A percentile compares a stretch with the other conserved stretches of the same genome.
Evolutionary conservation across 1,140 invertebrate genomes (phyloP).

Genomic region (Belonocnema kinseyi): DNA sequence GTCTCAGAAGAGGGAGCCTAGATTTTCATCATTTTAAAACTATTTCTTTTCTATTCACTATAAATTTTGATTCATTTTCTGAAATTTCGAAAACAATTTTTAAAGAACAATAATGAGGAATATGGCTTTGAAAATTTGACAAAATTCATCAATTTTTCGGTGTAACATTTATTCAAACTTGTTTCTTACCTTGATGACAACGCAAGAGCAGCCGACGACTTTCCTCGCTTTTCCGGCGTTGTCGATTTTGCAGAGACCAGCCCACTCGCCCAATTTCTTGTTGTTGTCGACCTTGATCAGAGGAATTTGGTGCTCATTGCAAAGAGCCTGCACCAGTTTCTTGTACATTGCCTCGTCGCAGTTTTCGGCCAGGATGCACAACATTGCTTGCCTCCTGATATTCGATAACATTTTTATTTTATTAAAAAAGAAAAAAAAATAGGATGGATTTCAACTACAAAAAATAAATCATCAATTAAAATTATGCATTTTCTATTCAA

Average conservation of each 20-base stretch:
- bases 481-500: no score
- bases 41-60: no score
- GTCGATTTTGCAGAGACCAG: constrained; percentile 99
- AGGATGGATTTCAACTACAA: no score
- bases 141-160: no score
- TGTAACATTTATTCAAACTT: constrained; percentile 9
- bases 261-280: constrained; percentile 99
- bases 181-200: constrained; percentile 91
- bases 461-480: no score
- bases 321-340: constrained; percentile 98
- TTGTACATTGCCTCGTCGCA: constrained; percentile 99
- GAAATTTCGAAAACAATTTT: no score
- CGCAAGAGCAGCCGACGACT: constrained; percentile 98
- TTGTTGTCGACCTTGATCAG: constrained; percentile 98
- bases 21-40: constrained; percentile 65
- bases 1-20: constrained; percentile 75
- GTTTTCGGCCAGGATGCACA: constrained; percentile 98
- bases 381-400: constrained; percentile 90
- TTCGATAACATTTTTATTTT: no score
- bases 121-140: no score
- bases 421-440: no score
- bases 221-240: constrained; percentile 99
- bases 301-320: constrained; percentile 98
- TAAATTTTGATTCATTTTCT: no score
- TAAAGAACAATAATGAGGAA: no score